Evolutionary conservation across 2,797 vertebrate genomes (phyloP), one percentile per base, ranked within the genome.

Genomic region (Enteromius viviparus): DNA sequence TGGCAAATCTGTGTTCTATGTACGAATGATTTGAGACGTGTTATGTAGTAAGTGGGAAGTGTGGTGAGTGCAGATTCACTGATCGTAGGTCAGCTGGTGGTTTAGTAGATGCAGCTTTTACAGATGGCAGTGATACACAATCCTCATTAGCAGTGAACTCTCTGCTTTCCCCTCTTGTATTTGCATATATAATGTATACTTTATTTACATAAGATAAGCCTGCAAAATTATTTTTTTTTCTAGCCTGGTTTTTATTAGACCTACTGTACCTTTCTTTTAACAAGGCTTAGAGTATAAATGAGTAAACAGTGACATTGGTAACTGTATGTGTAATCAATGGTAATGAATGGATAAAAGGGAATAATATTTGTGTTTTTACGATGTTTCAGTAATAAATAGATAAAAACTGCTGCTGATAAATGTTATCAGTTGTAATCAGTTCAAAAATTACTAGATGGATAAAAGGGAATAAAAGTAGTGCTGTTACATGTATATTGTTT

Each of bases 71-170:
- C 40, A 11, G 26, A 34, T 80, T 70, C 12, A 32, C 65, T 69
- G 81, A 86, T 83, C 80, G 32, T 71, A 78, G 71, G 81, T 68
- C 77, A 83, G 80, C 12, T 64, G 15, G 37, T 32, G 71, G n/a
- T 74, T 70, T 83, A 37, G 23, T 17, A 82, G 37, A 72, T 83
- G 64, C 53, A 69, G n/a, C 62, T 37, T 49, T 75, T 45, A 65
- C 80, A 78, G 79, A 74, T 82, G 66, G 74, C 47, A 79, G 15
- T 71, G 82, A 86, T 71, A 79, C 81, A 76, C 76, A 64, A 72
- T 21, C 5, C 76, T 86, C 68, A 86, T 84, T 82, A 84, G 32
- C 5, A 26, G 37, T 72, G 76, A 79, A 80, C 80, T 66, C 66
- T 68, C 37, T 51, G 58, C 71, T 71, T 62, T 62, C 21, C 66